Conservation (phyloP, 2,888 invertebrate species). For the Napeogenes inachia region DNA sequence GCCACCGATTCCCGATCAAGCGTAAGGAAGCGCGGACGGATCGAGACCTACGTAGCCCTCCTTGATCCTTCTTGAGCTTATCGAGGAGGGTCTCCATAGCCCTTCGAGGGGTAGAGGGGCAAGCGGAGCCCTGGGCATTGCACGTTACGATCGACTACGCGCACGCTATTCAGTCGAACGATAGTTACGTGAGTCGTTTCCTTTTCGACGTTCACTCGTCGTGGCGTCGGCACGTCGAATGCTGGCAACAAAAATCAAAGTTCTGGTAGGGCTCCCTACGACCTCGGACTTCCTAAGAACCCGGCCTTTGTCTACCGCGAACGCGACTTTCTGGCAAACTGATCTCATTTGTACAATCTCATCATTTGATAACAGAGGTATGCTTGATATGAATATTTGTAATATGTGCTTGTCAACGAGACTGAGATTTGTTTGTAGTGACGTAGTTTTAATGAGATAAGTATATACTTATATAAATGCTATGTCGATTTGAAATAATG, state of each 20-base stretch:
- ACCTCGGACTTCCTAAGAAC: constrained; percentile 53
- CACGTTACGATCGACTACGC: constrained; percentile 70
- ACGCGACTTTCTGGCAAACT: constrained; percentile 51
- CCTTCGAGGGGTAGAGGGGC: constrained; percentile 61
- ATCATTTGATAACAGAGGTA: constrained; percentile 64
- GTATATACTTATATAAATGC: constrained; percentile 22
- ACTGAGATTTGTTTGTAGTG: constrained; percentile 68
- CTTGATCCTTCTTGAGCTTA: constrained; percentile 71
- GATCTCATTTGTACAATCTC: constrained; percentile 70
- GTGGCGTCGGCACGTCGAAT: constrained; percentile 64
- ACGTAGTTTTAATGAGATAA: constrained; percentile 40
- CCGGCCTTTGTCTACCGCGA: constrained; percentile 44
- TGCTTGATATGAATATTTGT: constrained; percentile 53
- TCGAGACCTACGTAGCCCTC: constrained; percentile 79
- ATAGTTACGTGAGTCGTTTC: constrained; percentile 69
- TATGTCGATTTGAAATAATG: constrained; percentile 29
- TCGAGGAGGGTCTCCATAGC: constrained; percentile 76
- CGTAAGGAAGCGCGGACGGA: constrained; percentile 84
- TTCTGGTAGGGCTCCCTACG: constrained; percentile 51
- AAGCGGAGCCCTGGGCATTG: constrained; percentile 67
- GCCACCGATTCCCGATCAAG: constrained; percentile 80
- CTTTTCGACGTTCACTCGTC: constrained; percentile 70
- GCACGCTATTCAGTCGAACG: constrained; percentile 69
- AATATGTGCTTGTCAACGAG: constrained; percentile 57
- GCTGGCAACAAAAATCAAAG: constrained; percentile 59